Conservation (phyloP, 1,140 invertebrate genomes). For the Belonocnema kinseyi region DNA sequence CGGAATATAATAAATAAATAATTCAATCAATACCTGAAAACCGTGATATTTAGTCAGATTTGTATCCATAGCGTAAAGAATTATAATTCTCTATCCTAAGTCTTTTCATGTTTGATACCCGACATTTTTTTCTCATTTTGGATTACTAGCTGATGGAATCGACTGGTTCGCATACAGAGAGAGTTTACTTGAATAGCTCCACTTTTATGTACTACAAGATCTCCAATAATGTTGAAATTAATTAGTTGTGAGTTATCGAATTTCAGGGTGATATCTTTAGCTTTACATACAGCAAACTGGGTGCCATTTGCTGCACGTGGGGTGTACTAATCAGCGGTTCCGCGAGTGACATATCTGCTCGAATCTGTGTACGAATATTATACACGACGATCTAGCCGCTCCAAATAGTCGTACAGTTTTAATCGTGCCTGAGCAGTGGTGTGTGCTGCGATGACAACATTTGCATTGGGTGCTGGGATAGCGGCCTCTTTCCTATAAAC, state of each 20-base stretch:
- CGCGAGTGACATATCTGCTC: conserved; percentile 37
- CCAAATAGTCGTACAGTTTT: conserved; percentile 67
- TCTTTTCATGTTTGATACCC: background rate
- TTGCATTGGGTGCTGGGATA: too few species aligned
- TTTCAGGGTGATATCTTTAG: too few species aligned
- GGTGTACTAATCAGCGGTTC: conserved; percentile 51
- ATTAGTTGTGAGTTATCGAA: conserved; percentile 30
- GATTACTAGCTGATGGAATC: background rate
- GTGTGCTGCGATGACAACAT: too few species aligned
- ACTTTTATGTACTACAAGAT: background rate
- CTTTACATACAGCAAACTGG: too few species aligned
- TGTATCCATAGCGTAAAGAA: background rate
- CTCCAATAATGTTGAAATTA: background rate
- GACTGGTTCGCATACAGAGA: background rate
- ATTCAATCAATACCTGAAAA: too few species aligned
- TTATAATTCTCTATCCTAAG: background rate
- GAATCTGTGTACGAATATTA: too few species aligned
- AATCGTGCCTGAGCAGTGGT: too few species aligned
- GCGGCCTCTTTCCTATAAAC: too few species aligned
- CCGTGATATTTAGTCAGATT: too few species aligned
- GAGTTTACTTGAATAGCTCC: background rate
- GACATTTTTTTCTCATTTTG: background rate
- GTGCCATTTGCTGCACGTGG: conserved; percentile 47
- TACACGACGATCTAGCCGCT: conserved; percentile 50
- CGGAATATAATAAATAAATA: too few species aligned